Conservation (phyloP, 37 sponge, comb jelly and placozoan genomes). For the Theonella swinhoei region DNA sequence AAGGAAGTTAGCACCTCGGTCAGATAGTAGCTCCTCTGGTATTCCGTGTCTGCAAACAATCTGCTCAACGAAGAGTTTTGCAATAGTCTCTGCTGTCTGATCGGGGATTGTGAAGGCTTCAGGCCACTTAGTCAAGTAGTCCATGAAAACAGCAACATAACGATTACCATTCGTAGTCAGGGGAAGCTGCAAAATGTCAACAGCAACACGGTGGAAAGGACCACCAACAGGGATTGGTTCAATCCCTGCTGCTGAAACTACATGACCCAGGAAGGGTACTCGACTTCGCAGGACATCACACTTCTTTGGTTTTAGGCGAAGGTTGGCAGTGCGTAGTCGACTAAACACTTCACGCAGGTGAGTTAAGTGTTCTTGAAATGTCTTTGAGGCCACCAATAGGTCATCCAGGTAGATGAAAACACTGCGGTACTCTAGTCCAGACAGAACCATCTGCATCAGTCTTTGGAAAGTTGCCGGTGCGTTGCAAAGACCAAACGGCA, state of each 20-base stretch:
- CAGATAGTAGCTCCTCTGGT: slow-evolving; percentile 49
- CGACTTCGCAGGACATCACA: slow-evolving; percentile 12
- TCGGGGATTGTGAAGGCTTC: slow-evolving; percentile 64
- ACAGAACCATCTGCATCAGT: slow-evolving; percentile 44
- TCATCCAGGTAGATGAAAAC: slow-evolving; percentile 57
- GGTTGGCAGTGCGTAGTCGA: slow-evolving; percentile 14
- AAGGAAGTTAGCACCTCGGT: slow-evolving; percentile 45
- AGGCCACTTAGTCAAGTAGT: slow-evolving; percentile 71
- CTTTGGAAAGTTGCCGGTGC: slow-evolving; percentile 38
- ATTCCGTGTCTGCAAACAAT: slow-evolving; percentile 42
- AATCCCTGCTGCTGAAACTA: slow-evolving; percentile 22
- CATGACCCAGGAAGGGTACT: slow-evolving; percentile 29
- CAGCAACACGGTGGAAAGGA: slow-evolving; percentile 56
- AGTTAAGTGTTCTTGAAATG: slow-evolving; percentile 31
- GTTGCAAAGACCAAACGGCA: slow-evolving; percentile 47
- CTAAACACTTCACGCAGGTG: slow-evolving; percentile 43
- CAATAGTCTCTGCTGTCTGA: slow-evolving; percentile 57
- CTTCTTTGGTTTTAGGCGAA: slow-evolving; percentile 50
- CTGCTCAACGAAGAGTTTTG: slow-evolving; percentile 34
- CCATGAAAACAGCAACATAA: slow-evolving; percentile 59
- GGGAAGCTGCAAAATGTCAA: slow-evolving; percentile 57
- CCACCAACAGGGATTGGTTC: slow-evolving; percentile 41
- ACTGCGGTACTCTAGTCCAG: slow-evolving; percentile 12
- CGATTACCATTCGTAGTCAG: slow-evolving; percentile 42
- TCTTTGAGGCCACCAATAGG: slow-evolving; percentile 32